A percentile compares a stretch with the other conserved stretches of the same genome.
These are phyloP conservation scores for Gymnarchus niloticus DNA, from an alignment of 2,113 vertebrate species.

Conservation along the genomic window DNA sequence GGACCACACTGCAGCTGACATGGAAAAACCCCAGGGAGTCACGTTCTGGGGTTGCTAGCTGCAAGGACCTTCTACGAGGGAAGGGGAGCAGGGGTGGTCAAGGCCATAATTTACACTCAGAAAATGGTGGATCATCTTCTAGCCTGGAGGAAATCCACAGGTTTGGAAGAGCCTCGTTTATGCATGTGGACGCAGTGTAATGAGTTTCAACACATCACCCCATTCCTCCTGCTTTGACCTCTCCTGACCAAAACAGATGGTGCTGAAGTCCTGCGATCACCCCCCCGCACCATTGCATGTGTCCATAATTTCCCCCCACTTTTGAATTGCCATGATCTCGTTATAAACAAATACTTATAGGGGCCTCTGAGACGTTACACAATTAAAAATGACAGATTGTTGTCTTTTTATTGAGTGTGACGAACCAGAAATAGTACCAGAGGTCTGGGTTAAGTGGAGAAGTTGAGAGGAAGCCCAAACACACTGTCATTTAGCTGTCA, in stretches of 20 bases:
- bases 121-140: slow-evolving; percentile 50
- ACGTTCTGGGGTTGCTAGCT: slow-evolving; percentile 34
- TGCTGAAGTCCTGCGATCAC: background rate
- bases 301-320: background rate
- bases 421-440: slow-evolving; percentile 14
- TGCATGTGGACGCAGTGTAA: slow-evolving; percentile 34
- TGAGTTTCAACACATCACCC: background rate
- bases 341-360: background rate
- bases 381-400: slow-evolving; percentile 15
- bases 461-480: slow-evolving; percentile 10
- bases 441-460: slow-evolving; percentile 6
- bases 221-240: background rate
- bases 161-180: slow-evolving; percentile 40
- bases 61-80: background rate
- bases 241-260: slow-evolving; percentile 18
- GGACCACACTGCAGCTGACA: slow-evolving; percentile 35
- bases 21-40: slow-evolving; percentile 19
- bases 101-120: slow-evolving; percentile 56
- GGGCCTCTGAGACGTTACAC: slow-evolving; percentile 1
- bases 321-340: background rate
- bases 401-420: slow-evolving; percentile 15
- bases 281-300: background rate
- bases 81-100: slow-evolving; percentile 43
- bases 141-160: slow-evolving; percentile 44
- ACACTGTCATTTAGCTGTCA: background rate